Percentiles rank a stretch among this genome's conserved stretches.
Conservation (phyloP, 2,113 vertebrate genomes). For the Heterotis niloticus region DNA sequence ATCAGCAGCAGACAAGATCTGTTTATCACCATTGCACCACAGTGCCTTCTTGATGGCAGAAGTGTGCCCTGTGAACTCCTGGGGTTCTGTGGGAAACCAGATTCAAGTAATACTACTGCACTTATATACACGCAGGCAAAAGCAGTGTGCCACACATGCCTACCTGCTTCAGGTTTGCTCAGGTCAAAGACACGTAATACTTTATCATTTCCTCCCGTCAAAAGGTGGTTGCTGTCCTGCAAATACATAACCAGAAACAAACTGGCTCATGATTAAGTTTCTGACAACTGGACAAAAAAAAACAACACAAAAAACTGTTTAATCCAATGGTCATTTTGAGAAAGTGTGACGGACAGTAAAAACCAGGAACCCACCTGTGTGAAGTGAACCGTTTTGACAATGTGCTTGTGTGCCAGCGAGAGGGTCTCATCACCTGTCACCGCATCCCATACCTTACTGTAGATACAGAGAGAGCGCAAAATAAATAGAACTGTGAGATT, state of each 20-base stretch:
- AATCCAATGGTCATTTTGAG: not conserved
- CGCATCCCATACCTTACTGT: constrained; percentile 97
- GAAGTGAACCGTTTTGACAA: constrained; percentile 93
- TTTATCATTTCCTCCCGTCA: constrained; percentile 95
- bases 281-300: no score
- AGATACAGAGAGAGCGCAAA: constrained; percentile 24
- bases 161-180: constrained; percentile 86
- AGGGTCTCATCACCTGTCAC: constrained; percentile 92
- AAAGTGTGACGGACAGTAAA: not conserved
- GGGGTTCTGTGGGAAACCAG: constrained; percentile 69
- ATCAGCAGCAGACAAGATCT: constrained; percentile 89
- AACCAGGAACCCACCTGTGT: constrained; percentile 73
- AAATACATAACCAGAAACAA: not conserved
- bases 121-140: not conserved
- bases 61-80: constrained; percentile 84
- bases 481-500: not conserved
- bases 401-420: constrained; percentile 95
- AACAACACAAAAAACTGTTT: not conserved
- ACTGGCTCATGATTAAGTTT: not conserved
- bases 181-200: constrained; percentile 91
- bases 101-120: not conserved
- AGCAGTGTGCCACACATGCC: constrained; percentile 25
- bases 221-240: constrained; percentile 87
- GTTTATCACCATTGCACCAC: constrained; percentile 90
- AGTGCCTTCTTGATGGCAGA: constrained; percentile 94